These are phyloP conservation scores for Turdus rufiventris DNA, from an alignment of 2,113 vertebrate genomes.

Conservation along the genomic window DNA sequence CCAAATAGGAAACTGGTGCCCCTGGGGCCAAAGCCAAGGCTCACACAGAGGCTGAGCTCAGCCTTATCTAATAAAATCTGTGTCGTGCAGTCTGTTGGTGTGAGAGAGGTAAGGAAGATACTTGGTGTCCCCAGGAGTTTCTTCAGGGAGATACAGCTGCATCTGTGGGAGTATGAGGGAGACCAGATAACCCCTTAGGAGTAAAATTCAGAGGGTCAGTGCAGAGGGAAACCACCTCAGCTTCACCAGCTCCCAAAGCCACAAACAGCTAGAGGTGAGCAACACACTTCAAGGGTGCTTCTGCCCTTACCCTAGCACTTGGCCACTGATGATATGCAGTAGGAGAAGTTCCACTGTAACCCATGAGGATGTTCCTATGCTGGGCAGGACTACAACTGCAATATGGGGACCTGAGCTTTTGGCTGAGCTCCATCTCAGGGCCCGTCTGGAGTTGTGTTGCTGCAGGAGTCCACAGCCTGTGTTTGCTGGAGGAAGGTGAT, in stretches of 20 bases:
- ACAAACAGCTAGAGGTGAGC: background rate
- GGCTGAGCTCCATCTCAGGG: background rate
- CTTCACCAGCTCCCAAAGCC: background rate
- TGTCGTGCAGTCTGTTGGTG: background rate
- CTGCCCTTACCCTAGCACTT: background rate
- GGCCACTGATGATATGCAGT: fast-evolving
- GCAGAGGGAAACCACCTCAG: background rate
- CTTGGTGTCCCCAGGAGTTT: background rate
- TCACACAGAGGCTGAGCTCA: background rate
- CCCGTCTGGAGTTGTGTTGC: background rate
- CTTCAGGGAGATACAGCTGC: background rate
- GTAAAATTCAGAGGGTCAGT: background rate
- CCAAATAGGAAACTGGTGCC: background rate
- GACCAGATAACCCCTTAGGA: fast-evolving
- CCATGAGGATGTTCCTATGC: background rate
- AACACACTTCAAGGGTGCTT: background rate
- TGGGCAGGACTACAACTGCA: fast-evolving
- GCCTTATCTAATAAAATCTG: background rate
- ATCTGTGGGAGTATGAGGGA: background rate
- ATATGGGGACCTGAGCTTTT: background rate
- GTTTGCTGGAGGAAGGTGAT: background rate
- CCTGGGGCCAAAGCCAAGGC: background rate
- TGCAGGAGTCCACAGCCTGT: background rate
- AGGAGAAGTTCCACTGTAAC: background rate
- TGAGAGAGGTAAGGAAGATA: background rate